Percentiles rank a stretch among this genome's conserved stretches.
phyloP scores from a whole-genome alignment of 2,797 vertebrate species.

The Xenops minutus region DNA sequence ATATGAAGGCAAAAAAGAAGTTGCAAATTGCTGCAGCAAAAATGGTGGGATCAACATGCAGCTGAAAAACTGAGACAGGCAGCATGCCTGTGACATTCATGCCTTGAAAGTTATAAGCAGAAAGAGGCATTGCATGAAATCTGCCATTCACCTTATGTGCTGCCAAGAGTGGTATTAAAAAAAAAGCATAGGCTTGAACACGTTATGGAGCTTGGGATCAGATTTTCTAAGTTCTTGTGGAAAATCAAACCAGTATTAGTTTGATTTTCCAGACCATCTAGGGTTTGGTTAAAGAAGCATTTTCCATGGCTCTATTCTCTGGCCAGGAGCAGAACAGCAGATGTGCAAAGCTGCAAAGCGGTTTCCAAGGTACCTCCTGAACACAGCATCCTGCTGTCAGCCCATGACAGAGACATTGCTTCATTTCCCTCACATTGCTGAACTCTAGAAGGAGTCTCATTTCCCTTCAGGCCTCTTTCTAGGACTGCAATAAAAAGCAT shows the following conservation, averaged over 20 bases:
- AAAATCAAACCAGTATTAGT: slow-evolving; percentile 49
- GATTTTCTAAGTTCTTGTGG: slow-evolving; percentile 38
- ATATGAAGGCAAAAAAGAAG: background rate
- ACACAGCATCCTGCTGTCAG: background rate
- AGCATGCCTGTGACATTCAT: background rate
- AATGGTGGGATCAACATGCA: background rate
- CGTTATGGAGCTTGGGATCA: background rate
- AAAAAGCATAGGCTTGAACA: background rate
- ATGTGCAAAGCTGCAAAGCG: background rate
- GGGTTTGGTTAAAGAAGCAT: slow-evolving; percentile 33
- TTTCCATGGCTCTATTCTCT: slow-evolving; percentile 21
- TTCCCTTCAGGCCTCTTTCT: background rate
- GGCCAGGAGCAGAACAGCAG: slow-evolving; percentile 21
- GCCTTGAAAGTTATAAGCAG: background rate
- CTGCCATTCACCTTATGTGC: slow-evolving; percentile 4
- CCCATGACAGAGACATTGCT: background rate
- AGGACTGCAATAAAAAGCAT: background rate
- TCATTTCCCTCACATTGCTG: background rate
- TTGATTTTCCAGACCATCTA: slow-evolving; percentile 58
- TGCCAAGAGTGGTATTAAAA: slow-evolving; percentile 26
- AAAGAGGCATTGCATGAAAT: background rate
- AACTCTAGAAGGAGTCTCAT: background rate
- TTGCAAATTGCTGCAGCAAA: background rate
- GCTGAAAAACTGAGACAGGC: slow-evolving; percentile 15
- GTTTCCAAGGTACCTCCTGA: background rate